These are phyloP conservation scores for Aspidiotus destructor DNA, from an alignment of 2,888 invertebrate species.

Conservation along the genomic window DNA sequence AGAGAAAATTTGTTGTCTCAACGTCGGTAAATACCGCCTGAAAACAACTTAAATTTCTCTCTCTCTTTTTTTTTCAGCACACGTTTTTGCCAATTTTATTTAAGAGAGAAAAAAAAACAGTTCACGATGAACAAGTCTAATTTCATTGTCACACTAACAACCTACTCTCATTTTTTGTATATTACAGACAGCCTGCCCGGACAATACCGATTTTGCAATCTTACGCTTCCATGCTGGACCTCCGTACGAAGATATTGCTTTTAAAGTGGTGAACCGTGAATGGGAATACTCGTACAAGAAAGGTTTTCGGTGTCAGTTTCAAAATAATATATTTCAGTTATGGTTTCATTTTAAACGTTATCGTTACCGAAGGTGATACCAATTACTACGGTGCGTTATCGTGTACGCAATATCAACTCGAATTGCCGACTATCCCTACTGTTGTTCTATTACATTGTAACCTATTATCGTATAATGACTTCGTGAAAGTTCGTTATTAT, in stretches of 20 bases:
- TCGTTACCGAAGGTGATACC: conserved; percentile 68
- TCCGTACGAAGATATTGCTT: conserved; percentile 98
- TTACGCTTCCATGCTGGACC: conserved; percentile 95
- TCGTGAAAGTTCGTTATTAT: not conserved
- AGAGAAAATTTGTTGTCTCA: no score
- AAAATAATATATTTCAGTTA: conserved; percentile 97
- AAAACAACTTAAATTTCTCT: no score
- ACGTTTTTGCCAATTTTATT: no score
- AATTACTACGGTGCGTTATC: conserved; percentile 1
- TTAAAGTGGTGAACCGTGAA: conserved; percentile 96
- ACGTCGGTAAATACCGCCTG: no score
- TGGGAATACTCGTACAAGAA: conserved; percentile 99
- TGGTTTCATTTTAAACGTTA: conserved; percentile 99
- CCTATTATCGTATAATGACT: not conserved
- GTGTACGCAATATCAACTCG: not conserved
- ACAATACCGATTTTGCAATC: conserved; percentile 90
- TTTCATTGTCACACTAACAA: no score
- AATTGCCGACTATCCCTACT: no score
- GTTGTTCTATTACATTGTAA: not conserved
- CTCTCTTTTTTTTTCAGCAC: no score
- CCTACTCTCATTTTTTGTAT: no score
- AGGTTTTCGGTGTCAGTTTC: conserved; percentile 97
- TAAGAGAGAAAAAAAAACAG: no score
- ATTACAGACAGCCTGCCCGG: conserved; percentile 70
- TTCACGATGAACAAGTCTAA: no score